Evolutionary conservation across 2,888 invertebrate species (phyloP), one percentile per base, ranked within the genome.

Genomic region (Napeogenes sylphis): DNA sequence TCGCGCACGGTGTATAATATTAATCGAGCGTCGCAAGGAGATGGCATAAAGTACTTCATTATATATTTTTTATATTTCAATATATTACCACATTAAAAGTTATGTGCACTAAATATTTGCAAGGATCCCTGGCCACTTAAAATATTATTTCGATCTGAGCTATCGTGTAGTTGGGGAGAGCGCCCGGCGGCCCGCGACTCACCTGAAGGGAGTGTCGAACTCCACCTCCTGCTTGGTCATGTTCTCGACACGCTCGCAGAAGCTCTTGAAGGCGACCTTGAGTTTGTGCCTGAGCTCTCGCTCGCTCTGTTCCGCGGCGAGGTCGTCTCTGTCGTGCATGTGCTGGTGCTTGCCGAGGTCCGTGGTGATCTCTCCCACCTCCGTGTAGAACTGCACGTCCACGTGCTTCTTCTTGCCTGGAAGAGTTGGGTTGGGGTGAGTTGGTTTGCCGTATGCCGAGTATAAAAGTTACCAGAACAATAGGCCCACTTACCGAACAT

Each of bases 321-420:
- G 91, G 91, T 99, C 99, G 84, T 99, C 99, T 54, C 99, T 92
- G 88, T 99, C 99, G 83, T 99, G 99, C 99, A 99, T 99, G 85
- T 99, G 99, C 82, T 99, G 99, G 84, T 99, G 99, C 85, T 99
- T 99, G 55, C 99, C 99, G 75, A 99, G 92, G 92, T 99, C 99
- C 0, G 99, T 99, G 0, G 99, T 99, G 64, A 99, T 99, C 90
- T 99, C 99, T 75, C 99, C 99, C 60, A 99, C 99, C 90, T 99
- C 99, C 0, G 99, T 99, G 84, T 99, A 99, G 90, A 99, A 99
- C 83, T 99, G 99, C 4, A 99, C 99, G 88, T 99, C 99, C 0
- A 97, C 94, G 75, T 99, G 99, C 80, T 99, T 99, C 93, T 99
- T 99, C 91, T 98, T 98, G 55, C 91, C 91, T 91, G 71, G 42